phyloP scores from a whole-genome alignment of 2,888 invertebrate species.

The Meganola albula region DNA sequence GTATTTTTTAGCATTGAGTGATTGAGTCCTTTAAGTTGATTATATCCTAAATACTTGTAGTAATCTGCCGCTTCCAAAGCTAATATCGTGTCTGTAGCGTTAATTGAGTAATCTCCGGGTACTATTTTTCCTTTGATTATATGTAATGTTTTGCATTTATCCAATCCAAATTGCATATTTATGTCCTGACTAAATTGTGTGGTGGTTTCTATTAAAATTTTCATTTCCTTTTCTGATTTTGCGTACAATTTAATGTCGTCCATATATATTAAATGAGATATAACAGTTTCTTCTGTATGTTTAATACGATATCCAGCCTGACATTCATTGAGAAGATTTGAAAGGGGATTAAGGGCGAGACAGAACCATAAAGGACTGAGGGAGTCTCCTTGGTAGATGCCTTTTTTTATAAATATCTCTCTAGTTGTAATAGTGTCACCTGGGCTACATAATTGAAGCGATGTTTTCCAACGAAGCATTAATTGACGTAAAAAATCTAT shows the following conservation, averaged over 20 bases:
- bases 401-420: slow-evolving; percentile 13
- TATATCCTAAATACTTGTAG: no score
- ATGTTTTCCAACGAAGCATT: slow-evolving; percentile 15
- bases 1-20: no score
- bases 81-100: no score
- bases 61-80: no score
- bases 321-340: slow-evolving; percentile 1
- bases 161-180: slow-evolving; percentile 6
- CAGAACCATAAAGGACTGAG: slow-evolving; percentile 13
- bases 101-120: no score
- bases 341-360: slow-evolving; percentile 2
- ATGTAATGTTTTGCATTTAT: slow-evolving; percentile 8
- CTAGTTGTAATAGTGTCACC: no score
- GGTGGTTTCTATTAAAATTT: slow-evolving; percentile 6
- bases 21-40: no score
- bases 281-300: not conserved
- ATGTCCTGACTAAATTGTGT: slow-evolving; percentile 6
- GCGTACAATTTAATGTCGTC: slow-evolving; percentile 2
- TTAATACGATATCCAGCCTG: no score
- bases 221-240: not conserved
- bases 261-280: slow-evolving; percentile 7
- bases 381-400: slow-evolving; percentile 22
- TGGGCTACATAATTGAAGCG: no score
- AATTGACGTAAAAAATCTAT: not conserved
- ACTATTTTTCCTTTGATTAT: not conserved